A percentile compares a stretch with the other conserved stretches of the same genome.
Evolutionary conservation across 2,888 invertebrate species (phyloP).

Genomic region (Seira musarum): DNA sequence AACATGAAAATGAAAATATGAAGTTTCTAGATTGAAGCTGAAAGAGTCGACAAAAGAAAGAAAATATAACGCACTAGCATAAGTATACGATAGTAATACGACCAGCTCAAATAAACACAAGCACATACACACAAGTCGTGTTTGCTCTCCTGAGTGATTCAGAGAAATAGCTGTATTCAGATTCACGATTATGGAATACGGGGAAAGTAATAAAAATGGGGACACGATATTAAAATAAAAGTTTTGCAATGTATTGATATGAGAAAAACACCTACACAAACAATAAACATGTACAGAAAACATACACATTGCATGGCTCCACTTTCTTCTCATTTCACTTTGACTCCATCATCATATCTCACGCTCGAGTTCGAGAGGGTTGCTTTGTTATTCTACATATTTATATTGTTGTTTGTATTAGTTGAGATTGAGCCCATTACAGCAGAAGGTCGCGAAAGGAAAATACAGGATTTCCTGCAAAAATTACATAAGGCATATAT

Average conservation of each 20-base stretch:
- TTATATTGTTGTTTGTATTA: too few relatives aligned
- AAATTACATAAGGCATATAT: conserved; percentile 14
- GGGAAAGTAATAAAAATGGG: conserved; percentile 13
- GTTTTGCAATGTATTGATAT: conserved; percentile 2
- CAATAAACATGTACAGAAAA: not conserved
- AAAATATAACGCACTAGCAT: too few relatives aligned
- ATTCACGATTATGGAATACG: conserved; percentile 4
- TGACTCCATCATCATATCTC: too few relatives aligned
- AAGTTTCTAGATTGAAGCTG: not conserved
- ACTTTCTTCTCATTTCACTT: too few relatives aligned
- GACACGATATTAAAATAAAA: conserved; percentile 10
- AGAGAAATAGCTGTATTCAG: conserved; percentile 17
- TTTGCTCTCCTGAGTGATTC: conserved; percentile 7
- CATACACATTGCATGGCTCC: too few relatives aligned
- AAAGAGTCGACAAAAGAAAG: too few relatives aligned
- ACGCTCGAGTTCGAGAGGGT: too few relatives aligned
- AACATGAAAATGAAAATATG: conserved; percentile 6
- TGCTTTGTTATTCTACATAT: too few relatives aligned
- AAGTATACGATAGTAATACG: too few relatives aligned
- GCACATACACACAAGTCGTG: too few relatives aligned
- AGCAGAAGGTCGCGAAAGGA: not conserved
- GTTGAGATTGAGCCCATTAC: too few relatives aligned
- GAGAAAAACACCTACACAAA: conserved; percentile 6
- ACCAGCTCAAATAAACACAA: too few relatives aligned
- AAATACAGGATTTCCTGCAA: conserved; percentile 17